Evolutionary conservation across 1,140 invertebrate genomes (phyloP), one percentile per base, ranked within the genome.

Genomic region (Pentalonia nigronervosa): DNA sequence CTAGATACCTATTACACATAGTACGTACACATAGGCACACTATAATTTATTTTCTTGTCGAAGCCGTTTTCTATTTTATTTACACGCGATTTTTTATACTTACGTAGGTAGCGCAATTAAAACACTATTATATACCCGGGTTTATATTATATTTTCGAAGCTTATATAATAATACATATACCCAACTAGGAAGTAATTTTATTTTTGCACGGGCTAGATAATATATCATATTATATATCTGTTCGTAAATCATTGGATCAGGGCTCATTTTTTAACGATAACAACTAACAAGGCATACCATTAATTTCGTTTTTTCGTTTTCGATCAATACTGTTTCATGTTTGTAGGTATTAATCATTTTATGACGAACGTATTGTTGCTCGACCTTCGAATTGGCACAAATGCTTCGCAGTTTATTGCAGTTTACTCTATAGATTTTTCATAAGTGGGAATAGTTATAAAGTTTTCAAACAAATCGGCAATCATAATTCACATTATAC

Each of bases 291-390:
- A 84, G 76, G 17, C 76, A 23, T 84, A 23, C 45, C 41, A 84
- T 84, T 84, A 84, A 84, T 84, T 84, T 84, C 14, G 76, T 34
- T 20, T 81, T 81, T 81, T 81, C 83, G 36, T 45, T 84, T 41
- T 84, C 83, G 11, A 84, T 84, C 83, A 30, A 84, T 84, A 25
- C 41, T 84, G 45, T 25, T 41, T 4, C 41, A 41, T 84, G 2
- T 25, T 84, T 84, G 83, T 83, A 21, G 7, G 17, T 41, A 84
- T 84, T 84, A 84, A 84, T 84, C 83, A 84, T 41, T 84, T 84
- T 84, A 45, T 84, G 23, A 84, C 83, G 36, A 84, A 41, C 23
- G 41, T 84, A 84, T 84, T 23, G 23, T 23, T 25, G 23, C 36
- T 45, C 83, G 23, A 41, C 83, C 83, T 84, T 84, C 83, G 83